Conservation (phyloP, 2,888 invertebrate genomes). For the Leucophenga montana region DNA sequence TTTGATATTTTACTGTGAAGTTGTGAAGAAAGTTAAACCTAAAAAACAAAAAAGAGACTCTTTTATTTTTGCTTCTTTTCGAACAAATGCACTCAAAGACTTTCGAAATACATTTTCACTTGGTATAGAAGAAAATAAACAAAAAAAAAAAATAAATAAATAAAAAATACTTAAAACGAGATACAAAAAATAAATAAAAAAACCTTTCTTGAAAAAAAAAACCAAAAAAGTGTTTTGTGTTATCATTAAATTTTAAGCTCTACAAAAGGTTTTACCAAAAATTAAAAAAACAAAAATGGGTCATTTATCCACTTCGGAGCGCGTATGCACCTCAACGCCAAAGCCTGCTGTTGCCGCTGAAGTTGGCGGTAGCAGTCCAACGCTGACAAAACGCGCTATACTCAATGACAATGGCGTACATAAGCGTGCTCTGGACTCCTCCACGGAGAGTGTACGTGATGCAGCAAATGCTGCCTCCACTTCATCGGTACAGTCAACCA, state of each 20-base stretch:
- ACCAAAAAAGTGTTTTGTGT: conserved; percentile 5
- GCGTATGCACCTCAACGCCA: conserved; percentile 62
- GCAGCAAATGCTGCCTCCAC: conserved; percentile 32
- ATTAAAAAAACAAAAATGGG: conserved; percentile 60
- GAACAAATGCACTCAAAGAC: conserved; percentile 39
- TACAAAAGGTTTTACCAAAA: conserved; percentile 19
- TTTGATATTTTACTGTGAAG: conserved; percentile 45
- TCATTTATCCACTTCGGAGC: conserved; percentile 69
- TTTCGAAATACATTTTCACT: conserved; percentile 55
- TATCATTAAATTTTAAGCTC: conserved; percentile 6
- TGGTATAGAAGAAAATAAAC: conserved; percentile 13
- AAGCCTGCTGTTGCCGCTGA: conserved; percentile 35
- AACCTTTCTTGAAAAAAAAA: background rate
- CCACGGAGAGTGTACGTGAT: conserved; percentile 48
- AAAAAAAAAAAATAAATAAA: background rate
- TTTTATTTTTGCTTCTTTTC: background rate
- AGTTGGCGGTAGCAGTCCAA: conserved; percentile 50
- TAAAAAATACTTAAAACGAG: background rate
- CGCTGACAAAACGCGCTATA: conserved; percentile 50
- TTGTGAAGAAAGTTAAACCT: conserved; percentile 59
- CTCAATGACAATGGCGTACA: conserved; percentile 44
- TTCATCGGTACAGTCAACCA: background rate
- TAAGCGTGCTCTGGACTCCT: conserved; percentile 51
- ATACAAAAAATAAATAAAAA: background rate
- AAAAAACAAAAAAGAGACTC: background rate